A percentile compares a stretch with the other conserved stretches of the same genome.
phyloP scores from a whole-genome alignment of 2,888 invertebrate species.

The Phrixothrix hirtus region DNA sequence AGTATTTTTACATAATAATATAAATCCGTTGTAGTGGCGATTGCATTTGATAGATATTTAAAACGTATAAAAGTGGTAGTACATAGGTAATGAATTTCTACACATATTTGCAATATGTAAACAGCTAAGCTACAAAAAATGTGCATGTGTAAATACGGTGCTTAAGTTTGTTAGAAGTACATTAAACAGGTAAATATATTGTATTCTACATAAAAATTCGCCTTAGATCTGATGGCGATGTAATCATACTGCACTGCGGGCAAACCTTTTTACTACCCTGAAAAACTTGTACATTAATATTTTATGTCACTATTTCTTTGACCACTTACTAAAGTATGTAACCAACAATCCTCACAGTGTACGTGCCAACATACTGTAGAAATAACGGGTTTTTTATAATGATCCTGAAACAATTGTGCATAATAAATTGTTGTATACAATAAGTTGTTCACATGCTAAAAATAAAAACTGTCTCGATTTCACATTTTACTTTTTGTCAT shows the following conservation, averaged over 20 bases:
- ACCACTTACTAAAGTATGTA: slow-evolving; percentile 62
- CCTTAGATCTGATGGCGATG: slow-evolving; percentile 82
- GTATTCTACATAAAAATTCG: slow-evolving; percentile 78
- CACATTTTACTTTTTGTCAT: too few species aligned
- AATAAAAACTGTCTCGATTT: too few species aligned
- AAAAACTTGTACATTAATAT: slow-evolving; percentile 24
- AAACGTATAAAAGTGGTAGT: slow-evolving; percentile 25
- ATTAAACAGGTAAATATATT: slow-evolving; percentile 29
- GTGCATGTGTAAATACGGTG: slow-evolving; percentile 36
- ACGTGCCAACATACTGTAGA: slow-evolving; percentile 73
- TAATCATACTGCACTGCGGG: slow-evolving; percentile 93
- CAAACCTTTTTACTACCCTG: slow-evolving; percentile 89
- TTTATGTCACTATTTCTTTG: background rate
- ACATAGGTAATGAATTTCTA: slow-evolving; percentile 23
- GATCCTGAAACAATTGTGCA: slow-evolving; percentile 57
- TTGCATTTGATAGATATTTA: slow-evolving; percentile 13
- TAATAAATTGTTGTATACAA: too few species aligned
- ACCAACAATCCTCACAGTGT: slow-evolving; percentile 73
- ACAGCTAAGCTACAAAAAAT: slow-evolving; percentile 20
- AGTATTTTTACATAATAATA: slow-evolving; percentile 17
- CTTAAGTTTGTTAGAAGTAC: slow-evolving; percentile 33
- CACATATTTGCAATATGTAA: slow-evolving; percentile 26
- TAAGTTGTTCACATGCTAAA: too few species aligned
- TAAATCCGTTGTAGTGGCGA: too few species aligned
- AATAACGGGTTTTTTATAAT: slow-evolving; percentile 66